Base-by-base conservation (phyloP, 2,113 vertebrate species). In the Regulus satrapa region DNA sequence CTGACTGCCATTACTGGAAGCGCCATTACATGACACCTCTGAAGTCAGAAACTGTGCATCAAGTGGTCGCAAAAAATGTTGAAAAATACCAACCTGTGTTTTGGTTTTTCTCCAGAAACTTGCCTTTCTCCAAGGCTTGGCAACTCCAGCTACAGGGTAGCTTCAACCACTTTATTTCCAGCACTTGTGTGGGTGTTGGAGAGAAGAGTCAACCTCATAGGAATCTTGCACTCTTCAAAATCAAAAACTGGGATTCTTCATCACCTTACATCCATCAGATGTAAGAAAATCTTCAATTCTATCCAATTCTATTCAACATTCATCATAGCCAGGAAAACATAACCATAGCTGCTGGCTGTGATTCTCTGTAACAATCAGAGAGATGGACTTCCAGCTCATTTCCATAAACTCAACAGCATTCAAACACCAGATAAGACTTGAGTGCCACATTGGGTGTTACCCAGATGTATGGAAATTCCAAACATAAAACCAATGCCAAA, bases 101-200 rank as follows among this genome's bases (percentile, higher is more conserved):
- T 83, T 75, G 31, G 12, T 10, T 86, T 93, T 87, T 75, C 9
- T 54, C 36, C n/a, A 71, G 67, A 92, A 96, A 74, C n/a, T n/a
- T n/a, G n/a, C n/a, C n/a, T n/a, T n/a, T n/a, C n/a, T n/a, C 8
- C 58, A 71, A 75, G 23, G 19, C 21, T 78, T 91, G 75, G 18
- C 68, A 89, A 48, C 19, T 68, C 51, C 52, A 71, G 43, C 64
- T 58, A 48, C 17, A 67, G 9, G 14, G 12, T 72, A 23, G 78
- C 85, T 92, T 92, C 56, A 84, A 32, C 12, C 29, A 66, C 1
- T 6, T 52, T 80, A 18, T 75, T 89, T 86, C 48, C 46, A 54
- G 4, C 28, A 49, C 26, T 67, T 88, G 29, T 21, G 9, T 71
- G 61, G 14, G 5, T 61, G 28, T 51, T 88, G 46, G 68, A 72